Base-by-base conservation (phyloP, 2,797 vertebrate genomes). In the Furcifer pardalis region DNA sequence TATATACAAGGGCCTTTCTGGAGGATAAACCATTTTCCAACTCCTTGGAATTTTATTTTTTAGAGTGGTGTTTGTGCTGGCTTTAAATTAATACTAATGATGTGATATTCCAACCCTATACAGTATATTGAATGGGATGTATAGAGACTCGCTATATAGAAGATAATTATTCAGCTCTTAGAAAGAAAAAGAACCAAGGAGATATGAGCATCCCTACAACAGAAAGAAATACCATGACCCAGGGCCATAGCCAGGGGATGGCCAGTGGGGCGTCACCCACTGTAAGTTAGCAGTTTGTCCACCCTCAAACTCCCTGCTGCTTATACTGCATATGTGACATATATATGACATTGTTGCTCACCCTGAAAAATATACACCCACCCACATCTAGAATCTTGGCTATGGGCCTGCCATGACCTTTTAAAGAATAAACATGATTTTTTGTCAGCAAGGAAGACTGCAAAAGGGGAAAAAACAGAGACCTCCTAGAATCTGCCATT, bases 1-100 rank as follows among this genome's bases (percentile, higher is more conserved):
- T 52, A 63, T 30, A n/a, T 69, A 81, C 35, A 46, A 71, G 79
- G 79, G 49, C 79, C 65, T 82, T 86, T 86, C 79, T 79, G 82
- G 79, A 82, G 77, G 73, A 86, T 56, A 77, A 77, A 73, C 12
- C 35, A 21, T 9, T 59, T 30, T 23, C 3, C 1, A 13, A 52
- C 8, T 12, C 46, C 27, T 19, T 32, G 12, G 30, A 71, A 9
- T 69, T 56, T 21, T 60, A 10, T 27, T 46, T 71, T 71, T 56
- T 56, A 76, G n/a, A 30, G 46, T 27, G 30, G 35, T 5, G 21
- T 5, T 59, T 76, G 32, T 12, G 15, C 30, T 69, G 69, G 5
- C 27, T 40, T 49, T 60, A 49, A 52, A 19, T 40, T 21, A 81
- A 75, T 25, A 72, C 7, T 56, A 82, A 7, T 40, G 71, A 13